Percentiles rank a stretch among this genome's conserved stretches.
phyloP scores from a whole-genome alignment of 2,113 vertebrate species.

The Calonectris borealis region DNA sequence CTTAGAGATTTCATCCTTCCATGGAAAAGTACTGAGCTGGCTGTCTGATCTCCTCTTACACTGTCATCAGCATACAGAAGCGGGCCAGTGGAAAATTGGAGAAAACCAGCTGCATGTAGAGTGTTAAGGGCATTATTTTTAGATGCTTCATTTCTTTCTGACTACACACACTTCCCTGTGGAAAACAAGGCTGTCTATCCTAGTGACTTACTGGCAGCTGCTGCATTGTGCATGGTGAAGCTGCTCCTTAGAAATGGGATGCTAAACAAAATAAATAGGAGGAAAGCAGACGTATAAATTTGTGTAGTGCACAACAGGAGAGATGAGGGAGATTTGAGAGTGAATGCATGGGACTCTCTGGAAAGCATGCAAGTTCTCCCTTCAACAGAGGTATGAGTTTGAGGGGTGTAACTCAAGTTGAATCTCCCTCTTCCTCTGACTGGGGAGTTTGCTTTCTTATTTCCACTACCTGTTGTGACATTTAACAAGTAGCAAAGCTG shows the following conservation, averaged over 20 bases:
- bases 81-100: constrained; percentile 60
- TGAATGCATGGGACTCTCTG: neutral
- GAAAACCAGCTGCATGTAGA: constrained; percentile 56
- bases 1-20: constrained; percentile 56
- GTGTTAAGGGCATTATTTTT: constrained; percentile 30
- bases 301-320: neutral
- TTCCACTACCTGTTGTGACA: neutral
- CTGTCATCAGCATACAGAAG: constrained; percentile 54
- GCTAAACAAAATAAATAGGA: neutral
- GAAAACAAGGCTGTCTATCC: constrained; percentile 15
- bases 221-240: neutral
- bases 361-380: neutral
- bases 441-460: neutral
- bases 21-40: constrained; percentile 73
- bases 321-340: neutral
- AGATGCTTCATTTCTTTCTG: neutral
- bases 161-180: neutral
- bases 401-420: neutral
- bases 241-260: neutral
- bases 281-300: neutral
- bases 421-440: neutral
- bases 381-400: neutral
- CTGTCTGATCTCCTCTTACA: constrained; percentile 28
- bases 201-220: constrained; percentile 6
- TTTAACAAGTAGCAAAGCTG: neutral